Evolutionary conservation across 2,113 vertebrate genomes (phyloP), one percentile per base, ranked within the genome.

Genomic region (Melozone crissalis): DNA sequence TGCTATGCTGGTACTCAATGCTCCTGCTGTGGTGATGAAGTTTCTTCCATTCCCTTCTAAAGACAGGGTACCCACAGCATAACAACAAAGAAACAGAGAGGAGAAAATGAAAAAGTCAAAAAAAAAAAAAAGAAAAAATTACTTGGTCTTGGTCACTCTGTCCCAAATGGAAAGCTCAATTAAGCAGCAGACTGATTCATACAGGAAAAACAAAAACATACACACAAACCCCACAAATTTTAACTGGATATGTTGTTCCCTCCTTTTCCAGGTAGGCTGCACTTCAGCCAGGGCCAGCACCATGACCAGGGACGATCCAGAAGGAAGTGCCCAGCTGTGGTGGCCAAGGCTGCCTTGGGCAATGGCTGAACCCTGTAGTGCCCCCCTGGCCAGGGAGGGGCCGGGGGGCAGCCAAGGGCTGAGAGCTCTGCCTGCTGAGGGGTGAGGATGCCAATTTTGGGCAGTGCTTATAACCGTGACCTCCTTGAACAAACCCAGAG

Each of bases 271-370:
- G 30, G 44, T 43, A 44, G 58, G 35, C 15, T 57, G 31, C 16
- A 5, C 28, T 26, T 5, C 44, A 59, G 41, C 41, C 67, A 59
- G 19, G 9, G 20, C 22, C 31, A 67, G 57, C 5, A 11, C 19
- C 0, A 0, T 3, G 12, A 7, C 1, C 20, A 21, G 5, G 12
- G 23, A 9, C 57, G 26, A 37, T 5, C 7, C 44, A n/a, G 35
- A 13, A 11, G 49, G 44, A 20, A 22, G 49, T 10, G 39, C 41
- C 21, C 0, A 0, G 6, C 8, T 3, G 3, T 18, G 5, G 6
- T 1, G 24, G 35, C 11, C 8, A 46, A 83, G 55, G 24, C 62
- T 84, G 30, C 55, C 52, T 13, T 1, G 8, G 17, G 27, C 10
- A 62, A 11, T 2, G 3, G 16, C 43, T 30, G 41, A 52, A 41